Conservation (phyloP, 2,888 invertebrate genomes). For the Zootermopsis nevadensis region DNA sequence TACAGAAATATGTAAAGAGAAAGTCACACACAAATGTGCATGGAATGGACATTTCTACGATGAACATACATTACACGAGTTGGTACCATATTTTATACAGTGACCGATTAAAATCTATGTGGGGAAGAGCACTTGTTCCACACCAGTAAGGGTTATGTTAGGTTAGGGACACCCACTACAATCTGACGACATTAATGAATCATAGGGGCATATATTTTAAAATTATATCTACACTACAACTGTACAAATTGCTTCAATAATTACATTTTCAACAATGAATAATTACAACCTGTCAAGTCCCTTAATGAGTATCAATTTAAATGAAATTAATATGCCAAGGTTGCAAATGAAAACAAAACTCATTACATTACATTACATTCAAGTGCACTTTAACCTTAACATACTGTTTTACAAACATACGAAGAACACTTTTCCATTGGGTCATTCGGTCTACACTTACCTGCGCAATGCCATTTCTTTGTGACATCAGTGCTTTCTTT, state of each 20-base stretch:
- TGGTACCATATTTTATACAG: too few species aligned
- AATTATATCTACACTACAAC: neutral
- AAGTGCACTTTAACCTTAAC: too few species aligned
- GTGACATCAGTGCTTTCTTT: constrained; percentile 67
- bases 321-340: neutral
- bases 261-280: neutral
- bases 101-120: too few species aligned
- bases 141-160: neutral
- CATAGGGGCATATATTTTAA: neutral
- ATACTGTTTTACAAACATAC: neutral
- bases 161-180: neutral
- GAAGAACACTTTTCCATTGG: constrained; percentile 2
- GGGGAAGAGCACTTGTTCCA: neutral
- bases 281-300: neutral
- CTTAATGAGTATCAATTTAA: neutral
- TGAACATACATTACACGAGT: too few species aligned
- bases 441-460: constrained; percentile 61
- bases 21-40: neutral
- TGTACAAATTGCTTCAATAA: neutral
- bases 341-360: too few species aligned
- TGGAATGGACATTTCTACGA: too few species aligned
- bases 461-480: constrained; percentile 75
- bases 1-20: neutral
- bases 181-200: neutral
- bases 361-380: too few species aligned